Evolutionary conservation across 2,797 vertebrate species (phyloP).

Genomic region (Harpagifer antarcticus): DNA sequence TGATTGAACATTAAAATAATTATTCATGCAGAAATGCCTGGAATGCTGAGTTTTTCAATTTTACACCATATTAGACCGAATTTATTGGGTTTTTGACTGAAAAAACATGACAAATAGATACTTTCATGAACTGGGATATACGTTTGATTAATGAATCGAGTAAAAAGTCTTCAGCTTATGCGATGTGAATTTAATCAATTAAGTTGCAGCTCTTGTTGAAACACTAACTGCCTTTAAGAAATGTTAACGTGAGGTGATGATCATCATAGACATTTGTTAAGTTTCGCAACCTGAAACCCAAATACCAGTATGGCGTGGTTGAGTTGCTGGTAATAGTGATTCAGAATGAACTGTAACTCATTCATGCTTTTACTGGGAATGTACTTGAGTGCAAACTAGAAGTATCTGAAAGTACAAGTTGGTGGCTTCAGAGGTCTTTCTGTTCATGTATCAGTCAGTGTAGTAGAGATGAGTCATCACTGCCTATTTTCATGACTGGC

Average conservation of each 20-base stretch:
- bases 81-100: no score
- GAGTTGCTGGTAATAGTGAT: neutral
- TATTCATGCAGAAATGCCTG: no score
- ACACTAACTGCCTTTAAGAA: neutral
- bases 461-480: conserved; percentile 52
- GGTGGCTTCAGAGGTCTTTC: conserved; percentile 13
- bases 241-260: no score
- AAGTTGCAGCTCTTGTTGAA: neutral
- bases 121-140: no score
- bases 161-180: no score
- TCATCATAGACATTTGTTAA: no score
- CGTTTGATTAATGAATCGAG: no score
- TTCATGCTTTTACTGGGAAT: conserved; percentile 11
- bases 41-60: no score
- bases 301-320: neutral
- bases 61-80: no score
- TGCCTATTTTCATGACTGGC: conserved; percentile 61
- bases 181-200: no score
- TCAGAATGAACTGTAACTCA: conserved; percentile 6
- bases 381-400: conserved; percentile 7
- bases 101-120: no score
- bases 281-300: neutral
- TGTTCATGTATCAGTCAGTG: conserved; percentile 56
- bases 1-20: no score
- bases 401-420: conserved; percentile 23